phyloP scores from a whole-genome alignment of 2,797 vertebrate species.

The Caiman crocodilus region DNA sequence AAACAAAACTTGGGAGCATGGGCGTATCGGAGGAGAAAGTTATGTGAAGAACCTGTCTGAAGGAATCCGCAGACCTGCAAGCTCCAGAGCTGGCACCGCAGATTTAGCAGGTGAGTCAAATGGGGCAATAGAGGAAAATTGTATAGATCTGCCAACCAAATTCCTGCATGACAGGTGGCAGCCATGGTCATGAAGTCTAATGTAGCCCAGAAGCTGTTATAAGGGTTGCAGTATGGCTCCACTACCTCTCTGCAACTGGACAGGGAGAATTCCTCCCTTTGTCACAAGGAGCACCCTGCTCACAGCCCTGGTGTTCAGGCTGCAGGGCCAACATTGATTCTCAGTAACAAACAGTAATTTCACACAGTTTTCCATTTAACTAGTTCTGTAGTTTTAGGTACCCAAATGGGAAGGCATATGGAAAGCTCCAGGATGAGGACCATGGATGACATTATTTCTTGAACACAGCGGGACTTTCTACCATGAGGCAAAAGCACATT shows the following conservation, averaged over 20 bases:
- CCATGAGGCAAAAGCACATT: background rate
- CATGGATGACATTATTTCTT: background rate
- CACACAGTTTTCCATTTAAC: background rate
- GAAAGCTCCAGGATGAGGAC: background rate
- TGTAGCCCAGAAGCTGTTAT: constrained; percentile 48
- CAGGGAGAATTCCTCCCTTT: constrained; percentile 44
- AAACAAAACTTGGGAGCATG: background rate
- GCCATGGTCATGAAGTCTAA: constrained; percentile 70
- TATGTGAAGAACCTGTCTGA: constrained; percentile 37
- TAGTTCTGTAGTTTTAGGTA: background rate
- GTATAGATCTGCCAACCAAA: constrained; percentile 69
- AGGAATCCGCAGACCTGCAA: background rate
- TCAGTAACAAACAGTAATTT: background rate
- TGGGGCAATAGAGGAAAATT: constrained; percentile 59
- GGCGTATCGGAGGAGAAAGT: background rate
- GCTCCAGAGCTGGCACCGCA: constrained; percentile 47
- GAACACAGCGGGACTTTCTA: background rate
- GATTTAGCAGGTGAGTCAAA: constrained; percentile 62
- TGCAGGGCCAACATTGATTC: background rate
- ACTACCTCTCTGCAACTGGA: constrained; percentile 25
- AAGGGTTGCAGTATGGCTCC: constrained; percentile 54
- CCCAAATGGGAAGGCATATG: background rate
- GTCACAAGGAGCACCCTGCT: background rate
- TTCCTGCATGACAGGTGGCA: constrained; percentile 67
- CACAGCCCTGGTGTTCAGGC: background rate